Evolutionary conservation across 2,888 invertebrate species (phyloP).

Genomic region (Meganola albula): DNA sequence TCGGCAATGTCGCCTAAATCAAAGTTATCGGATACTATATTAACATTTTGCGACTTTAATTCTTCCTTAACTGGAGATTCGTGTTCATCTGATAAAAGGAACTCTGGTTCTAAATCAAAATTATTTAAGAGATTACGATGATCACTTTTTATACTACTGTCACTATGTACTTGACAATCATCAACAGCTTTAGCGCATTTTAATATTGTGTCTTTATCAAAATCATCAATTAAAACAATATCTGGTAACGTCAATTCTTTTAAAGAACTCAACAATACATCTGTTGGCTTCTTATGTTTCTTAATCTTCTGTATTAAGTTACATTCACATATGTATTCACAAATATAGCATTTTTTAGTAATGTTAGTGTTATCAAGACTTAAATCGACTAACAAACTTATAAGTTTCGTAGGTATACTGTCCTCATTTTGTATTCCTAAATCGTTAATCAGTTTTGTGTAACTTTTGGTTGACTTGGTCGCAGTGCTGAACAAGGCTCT

Average conservation of each 20-base stretch:
- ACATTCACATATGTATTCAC: slow-evolving; percentile 63
- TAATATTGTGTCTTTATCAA: slow-evolving; percentile 40
- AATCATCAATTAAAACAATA: slow-evolving; percentile 50
- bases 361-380: slow-evolving; percentile 51
- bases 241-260: slow-evolving; percentile 46
- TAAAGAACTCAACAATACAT: slow-evolving; percentile 29
- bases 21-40: slow-evolving; percentile 40
- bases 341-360: slow-evolving; percentile 55
- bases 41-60: slow-evolving; percentile 10
- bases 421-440: slow-evolving; percentile 54
- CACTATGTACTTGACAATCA: slow-evolving; percentile 10
- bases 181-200: slow-evolving; percentile 32
- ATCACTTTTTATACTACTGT: slow-evolving; percentile 10
- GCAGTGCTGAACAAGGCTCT: slow-evolving; percentile 72
- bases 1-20: slow-evolving; percentile 58
- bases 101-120: slow-evolving; percentile 47
- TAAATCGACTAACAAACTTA: slow-evolving; percentile 67
- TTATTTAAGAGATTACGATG: slow-evolving; percentile 29
- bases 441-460: slow-evolving; percentile 62
- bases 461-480: slow-evolving; percentile 65
- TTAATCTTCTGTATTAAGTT: slow-evolving; percentile 36
- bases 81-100: slow-evolving; percentile 29
- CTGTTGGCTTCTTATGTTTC: slow-evolving; percentile 25
- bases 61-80: slow-evolving; percentile 15
- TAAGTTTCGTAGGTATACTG: slow-evolving; percentile 48